Percentiles rank a stretch among this genome's conserved stretches.
Conservation (phyloP, 2,888 invertebrate species). For the Tetragnatha montana region DNA sequence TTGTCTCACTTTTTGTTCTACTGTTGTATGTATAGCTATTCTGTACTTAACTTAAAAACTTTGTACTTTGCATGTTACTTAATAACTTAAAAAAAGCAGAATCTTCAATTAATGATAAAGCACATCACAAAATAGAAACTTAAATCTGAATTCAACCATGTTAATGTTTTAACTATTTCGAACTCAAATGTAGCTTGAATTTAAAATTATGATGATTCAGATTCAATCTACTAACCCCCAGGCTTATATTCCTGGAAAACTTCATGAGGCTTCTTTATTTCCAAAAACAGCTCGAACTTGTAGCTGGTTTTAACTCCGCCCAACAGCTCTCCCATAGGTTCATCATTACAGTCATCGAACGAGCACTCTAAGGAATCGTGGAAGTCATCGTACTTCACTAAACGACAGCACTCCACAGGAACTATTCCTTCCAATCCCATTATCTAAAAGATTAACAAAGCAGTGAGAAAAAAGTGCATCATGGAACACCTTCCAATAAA, state of each 20-base stretch:
- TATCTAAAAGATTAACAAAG: constrained; percentile 75
- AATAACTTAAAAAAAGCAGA: no score
- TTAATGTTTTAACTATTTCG: no score
- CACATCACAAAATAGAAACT: no score
- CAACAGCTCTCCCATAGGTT: constrained; percentile 78
- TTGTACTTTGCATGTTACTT: no score
- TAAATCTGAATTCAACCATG: no score
- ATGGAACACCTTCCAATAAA: background rate
- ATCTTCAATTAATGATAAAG: no score
- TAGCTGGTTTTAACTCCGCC: constrained; percentile 78
- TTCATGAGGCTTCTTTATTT: constrained; percentile 81
- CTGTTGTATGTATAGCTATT: no score
- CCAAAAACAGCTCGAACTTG: constrained; percentile 82
- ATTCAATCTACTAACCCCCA: constrained; percentile 78
- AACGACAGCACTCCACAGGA: constrained; percentile 82
- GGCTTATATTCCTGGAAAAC: constrained; percentile 81
- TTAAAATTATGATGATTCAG: background rate
- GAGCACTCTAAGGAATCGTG: constrained; percentile 83
- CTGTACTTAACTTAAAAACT: no score
- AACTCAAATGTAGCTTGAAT: no score
- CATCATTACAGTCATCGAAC: constrained; percentile 81
- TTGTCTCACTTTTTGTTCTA: no score
- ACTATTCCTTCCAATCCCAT: constrained; percentile 80
- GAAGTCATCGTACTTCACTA: constrained; percentile 83
- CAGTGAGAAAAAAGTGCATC: background rate